A percentile compares a stretch with the other conserved stretches of the same genome.
Evolutionary conservation across 2,113 vertebrate genomes (phyloP).

Genomic region (Crotophaga sulcirostris): DNA sequence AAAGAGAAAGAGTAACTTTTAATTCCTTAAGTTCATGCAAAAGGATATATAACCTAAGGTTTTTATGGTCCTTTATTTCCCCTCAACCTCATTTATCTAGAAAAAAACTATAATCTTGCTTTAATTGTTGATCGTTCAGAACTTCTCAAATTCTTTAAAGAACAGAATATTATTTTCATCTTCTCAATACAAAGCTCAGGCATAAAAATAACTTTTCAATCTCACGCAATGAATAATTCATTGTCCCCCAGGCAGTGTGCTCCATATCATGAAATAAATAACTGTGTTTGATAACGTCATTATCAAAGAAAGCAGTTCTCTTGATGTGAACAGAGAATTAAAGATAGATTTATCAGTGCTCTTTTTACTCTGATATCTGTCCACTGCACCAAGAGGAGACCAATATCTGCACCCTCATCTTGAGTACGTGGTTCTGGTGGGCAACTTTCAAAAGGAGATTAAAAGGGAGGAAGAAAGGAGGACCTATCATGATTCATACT

Average conservation of each 20-base stretch:
- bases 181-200: background rate
- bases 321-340: conserved; percentile 32
- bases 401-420: background rate
- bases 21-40: background rate
- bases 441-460: background rate
- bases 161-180: conserved; percentile 39
- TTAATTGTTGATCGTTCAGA: background rate
- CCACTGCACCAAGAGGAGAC: background rate
- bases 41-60: background rate
- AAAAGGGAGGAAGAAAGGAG: background rate
- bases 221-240: conserved; percentile 56
- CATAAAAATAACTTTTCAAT: conserved; percentile 64
- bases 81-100: background rate
- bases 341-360: background rate
- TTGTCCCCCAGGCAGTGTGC: background rate
- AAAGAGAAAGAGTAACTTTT: background rate
- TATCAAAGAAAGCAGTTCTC: conserved; percentile 50
- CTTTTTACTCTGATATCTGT: conserved; percentile 12
- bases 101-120: background rate
- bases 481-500: background rate
- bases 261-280: conserved; percentile 65
- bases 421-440: background rate
- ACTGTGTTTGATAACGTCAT: conserved; percentile 55
- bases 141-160: conserved; percentile 27
- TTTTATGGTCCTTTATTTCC: background rate